Evolutionary conservation across 2,113 vertebrate species (phyloP).

Genomic region (Centropristis striata): DNA sequence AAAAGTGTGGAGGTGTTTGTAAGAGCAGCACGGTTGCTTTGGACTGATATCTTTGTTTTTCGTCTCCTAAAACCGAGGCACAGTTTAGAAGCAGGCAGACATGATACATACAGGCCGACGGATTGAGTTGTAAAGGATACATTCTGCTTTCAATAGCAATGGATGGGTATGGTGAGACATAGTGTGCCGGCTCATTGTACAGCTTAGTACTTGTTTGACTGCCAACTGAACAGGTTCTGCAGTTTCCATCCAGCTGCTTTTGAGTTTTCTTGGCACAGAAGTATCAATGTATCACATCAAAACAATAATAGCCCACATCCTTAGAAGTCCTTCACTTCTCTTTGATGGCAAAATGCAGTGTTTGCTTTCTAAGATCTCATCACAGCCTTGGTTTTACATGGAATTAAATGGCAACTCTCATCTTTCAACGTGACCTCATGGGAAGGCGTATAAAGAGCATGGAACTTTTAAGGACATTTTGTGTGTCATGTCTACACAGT

Average conservation of each 20-base stretch:
- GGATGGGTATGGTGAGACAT: conserved; percentile 47
- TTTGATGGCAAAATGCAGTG: conserved; percentile 37
- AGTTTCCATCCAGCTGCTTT: conserved; percentile 66
- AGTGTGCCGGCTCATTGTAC: conserved; percentile 44
- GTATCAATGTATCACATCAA: conserved; percentile 54
- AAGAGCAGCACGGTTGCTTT: conserved; percentile 45
- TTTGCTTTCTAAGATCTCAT: conserved; percentile 63
- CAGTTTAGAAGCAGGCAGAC: conserved; percentile 32
- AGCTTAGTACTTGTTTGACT: conserved; percentile 54
- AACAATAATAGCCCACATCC: conserved; percentile 56
- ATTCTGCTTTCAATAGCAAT: conserved; percentile 55
- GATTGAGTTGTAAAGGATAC: conserved; percentile 61
- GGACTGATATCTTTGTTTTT: conserved; percentile 63
- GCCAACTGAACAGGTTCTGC: conserved; percentile 69
- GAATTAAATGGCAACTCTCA: neutral
- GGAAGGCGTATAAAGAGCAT: no score
- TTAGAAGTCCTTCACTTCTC: conserved; percentile 35
- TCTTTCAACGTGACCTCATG: neutral
- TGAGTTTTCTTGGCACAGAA: conserved; percentile 61
- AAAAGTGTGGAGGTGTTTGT: conserved; percentile 59
- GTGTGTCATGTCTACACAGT: no score
- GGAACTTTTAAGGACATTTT: no score
- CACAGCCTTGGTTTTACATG: conserved; percentile 2
- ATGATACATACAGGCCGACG: conserved; percentile 32
- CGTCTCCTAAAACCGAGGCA: conserved; percentile 32